Percentiles rank a stretch among this genome's conserved stretches.
These are phyloP conservation scores for Norana najaformis DNA, from an alignment of 2,888 invertebrate genomes.

Conservation along the genomic window DNA sequence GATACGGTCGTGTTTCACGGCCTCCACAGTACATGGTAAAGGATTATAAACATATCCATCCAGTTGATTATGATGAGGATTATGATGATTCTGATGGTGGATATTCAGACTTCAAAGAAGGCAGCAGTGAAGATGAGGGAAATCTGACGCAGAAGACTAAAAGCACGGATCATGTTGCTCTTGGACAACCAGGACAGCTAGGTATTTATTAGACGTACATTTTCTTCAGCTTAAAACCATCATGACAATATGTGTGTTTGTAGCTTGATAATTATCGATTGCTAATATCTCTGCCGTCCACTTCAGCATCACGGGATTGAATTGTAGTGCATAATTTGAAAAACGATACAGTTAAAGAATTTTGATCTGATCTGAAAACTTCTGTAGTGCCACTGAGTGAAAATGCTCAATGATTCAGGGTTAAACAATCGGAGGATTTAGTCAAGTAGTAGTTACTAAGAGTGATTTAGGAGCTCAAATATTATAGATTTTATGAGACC, in stretches of 20 bases:
- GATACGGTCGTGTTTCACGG: constrained; percentile 67
- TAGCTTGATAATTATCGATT: too few species aligned
- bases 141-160: constrained; percentile 28
- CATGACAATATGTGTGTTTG: too few species aligned
- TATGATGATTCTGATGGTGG: constrained; percentile 69
- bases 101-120: constrained; percentile 65
- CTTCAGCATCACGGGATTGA: neutral
- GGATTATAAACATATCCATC: constrained; percentile 69
- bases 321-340: neutral
- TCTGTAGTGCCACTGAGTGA: neutral
- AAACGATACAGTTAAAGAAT: neutral
- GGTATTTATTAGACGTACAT: neutral
- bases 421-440: too few species aligned
- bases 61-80: constrained; percentile 67
- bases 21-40: constrained; percentile 70
- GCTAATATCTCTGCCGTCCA: neutral
- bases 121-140: constrained; percentile 53
- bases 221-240: neutral
- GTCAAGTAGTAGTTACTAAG: too few species aligned
- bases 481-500: too few species aligned
- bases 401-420: too few species aligned
- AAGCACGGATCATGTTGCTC: neutral
- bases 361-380: neutral
- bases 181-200: constrained; percentile 7
- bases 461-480: too few species aligned